Conservation (phyloP, 2,888 invertebrate genomes). For the Adineta ricciae region DNA sequence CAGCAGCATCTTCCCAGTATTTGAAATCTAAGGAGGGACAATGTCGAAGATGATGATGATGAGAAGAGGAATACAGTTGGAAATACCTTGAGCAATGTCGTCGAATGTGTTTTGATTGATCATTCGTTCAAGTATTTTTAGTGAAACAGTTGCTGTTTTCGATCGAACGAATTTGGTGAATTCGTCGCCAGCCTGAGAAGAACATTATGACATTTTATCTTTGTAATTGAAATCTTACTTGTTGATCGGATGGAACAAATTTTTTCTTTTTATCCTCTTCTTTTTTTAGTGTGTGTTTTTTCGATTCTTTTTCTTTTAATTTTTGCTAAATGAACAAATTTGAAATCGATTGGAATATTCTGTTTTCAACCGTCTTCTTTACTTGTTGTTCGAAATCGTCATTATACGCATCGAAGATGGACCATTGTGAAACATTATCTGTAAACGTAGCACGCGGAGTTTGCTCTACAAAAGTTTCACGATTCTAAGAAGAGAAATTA, state of each 20-base stretch:
- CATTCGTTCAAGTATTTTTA: conserved; percentile 65
- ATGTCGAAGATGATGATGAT: not conserved
- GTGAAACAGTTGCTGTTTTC: conserved; percentile 53
- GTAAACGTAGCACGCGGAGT: conserved; percentile 70
- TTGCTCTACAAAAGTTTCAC: conserved; percentile 74
- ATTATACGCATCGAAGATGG: conserved; percentile 76
- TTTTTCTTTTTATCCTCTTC: conserved; percentile 23
- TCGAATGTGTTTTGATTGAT: conserved; percentile 87
- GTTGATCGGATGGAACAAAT: not conserved
- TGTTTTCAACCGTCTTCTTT: not conserved
- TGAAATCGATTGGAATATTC: too few species aligned
- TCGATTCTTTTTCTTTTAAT: conserved; percentile 30
- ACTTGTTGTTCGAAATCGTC: conserved; percentile 62
- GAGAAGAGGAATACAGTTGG: too few species aligned
- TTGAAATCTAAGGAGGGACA: conserved; percentile 67
- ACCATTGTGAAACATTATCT: conserved; percentile 71
- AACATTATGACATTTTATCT: not conserved
- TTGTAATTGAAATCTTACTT: not conserved
- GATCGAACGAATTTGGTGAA: conserved; percentile 28
- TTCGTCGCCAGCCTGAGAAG: not conserved
- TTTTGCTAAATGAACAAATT: conserved; percentile 23
- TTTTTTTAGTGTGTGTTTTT: conserved; percentile 10
- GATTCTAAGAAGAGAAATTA: conserved; percentile 38
- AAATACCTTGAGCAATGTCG: conserved; percentile 60
- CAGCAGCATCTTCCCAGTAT: conserved; percentile 90